Evolutionary conservation across 2,888 invertebrate genomes (phyloP).

Genomic region (Corythucha ciliata): DNA sequence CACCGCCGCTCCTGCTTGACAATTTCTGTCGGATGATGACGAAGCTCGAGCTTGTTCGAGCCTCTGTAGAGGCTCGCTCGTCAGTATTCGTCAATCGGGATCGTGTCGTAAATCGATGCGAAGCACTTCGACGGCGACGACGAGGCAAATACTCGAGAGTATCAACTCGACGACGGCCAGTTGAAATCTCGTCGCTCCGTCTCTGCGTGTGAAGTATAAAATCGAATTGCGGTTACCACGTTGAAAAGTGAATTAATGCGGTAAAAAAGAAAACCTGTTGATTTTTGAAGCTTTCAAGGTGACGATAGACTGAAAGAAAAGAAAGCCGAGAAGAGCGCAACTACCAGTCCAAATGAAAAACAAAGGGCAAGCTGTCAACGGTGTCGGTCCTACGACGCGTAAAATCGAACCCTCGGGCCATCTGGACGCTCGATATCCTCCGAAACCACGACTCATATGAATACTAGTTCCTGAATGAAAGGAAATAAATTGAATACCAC

Average conservation of each 20-base stretch:
- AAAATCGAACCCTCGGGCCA: conserved; percentile 34
- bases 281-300: conserved; percentile 31
- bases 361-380: conserved; percentile 33
- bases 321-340: conserved; percentile 33
- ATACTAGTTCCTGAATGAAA: conserved; percentile 36
- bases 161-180: conserved; percentile 35
- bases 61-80: too few relatives aligned
- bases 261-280: conserved; percentile 13
- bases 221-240: neutral
- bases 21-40: too few relatives aligned
- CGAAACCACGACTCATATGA: conserved; percentile 37
- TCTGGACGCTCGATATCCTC: conserved; percentile 35
- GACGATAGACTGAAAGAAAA: conserved; percentile 34
- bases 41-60: too few relatives aligned
- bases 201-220: conserved; percentile 18
- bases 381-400: conserved; percentile 36
- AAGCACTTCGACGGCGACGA: conserved; percentile 34
- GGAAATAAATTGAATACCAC: neutral
- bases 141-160: conserved; percentile 33
- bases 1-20: too few relatives aligned
- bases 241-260: neutral
- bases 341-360: conserved; percentile 35
- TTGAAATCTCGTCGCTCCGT: conserved; percentile 30
- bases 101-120: conserved; percentile 37
- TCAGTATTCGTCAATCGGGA: conserved; percentile 39